A percentile compares a stretch with the other conserved stretches of the same genome.
Conservation (phyloP, 2,113 vertebrate species). For the Paratilapia polleni region DNA sequence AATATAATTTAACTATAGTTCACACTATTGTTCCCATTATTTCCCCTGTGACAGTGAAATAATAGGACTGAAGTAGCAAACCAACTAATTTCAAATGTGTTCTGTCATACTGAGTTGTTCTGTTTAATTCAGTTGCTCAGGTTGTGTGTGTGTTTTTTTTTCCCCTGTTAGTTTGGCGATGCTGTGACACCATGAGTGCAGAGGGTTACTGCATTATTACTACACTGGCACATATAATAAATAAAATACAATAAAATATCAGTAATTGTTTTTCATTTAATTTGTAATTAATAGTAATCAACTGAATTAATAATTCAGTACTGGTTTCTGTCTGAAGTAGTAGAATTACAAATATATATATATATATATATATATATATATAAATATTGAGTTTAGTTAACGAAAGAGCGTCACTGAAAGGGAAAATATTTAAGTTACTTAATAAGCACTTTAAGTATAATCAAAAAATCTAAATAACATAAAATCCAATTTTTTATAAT, state of each 20-base stretch:
- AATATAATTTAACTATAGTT: not conserved
- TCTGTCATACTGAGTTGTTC: not conserved
- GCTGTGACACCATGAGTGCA: not conserved
- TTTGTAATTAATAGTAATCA: too few relatives aligned
- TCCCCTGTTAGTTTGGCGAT: fast-evolving
- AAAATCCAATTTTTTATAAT: not conserved
- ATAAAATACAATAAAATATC: too few relatives aligned
- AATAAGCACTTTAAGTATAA: not conserved
- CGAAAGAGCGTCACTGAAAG: not conserved
- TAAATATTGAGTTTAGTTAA: not conserved
- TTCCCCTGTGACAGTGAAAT: not conserved
- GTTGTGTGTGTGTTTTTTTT: not conserved
- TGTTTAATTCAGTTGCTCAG: not conserved
- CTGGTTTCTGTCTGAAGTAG: not conserved
- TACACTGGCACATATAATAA: not conserved
- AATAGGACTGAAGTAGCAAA: not conserved
- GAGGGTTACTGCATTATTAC: not conserved
- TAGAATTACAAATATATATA: fast-evolving
- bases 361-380: fast-evolving
- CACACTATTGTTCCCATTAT: not conserved
- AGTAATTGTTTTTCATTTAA: too few relatives aligned
- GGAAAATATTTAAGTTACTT: not conserved
- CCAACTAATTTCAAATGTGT: not conserved
- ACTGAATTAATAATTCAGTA: too few relatives aligned
- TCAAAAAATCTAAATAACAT: not conserved